Conservation (phyloP, 1,140 invertebrate genomes). For the Dryas iulia region DNA sequence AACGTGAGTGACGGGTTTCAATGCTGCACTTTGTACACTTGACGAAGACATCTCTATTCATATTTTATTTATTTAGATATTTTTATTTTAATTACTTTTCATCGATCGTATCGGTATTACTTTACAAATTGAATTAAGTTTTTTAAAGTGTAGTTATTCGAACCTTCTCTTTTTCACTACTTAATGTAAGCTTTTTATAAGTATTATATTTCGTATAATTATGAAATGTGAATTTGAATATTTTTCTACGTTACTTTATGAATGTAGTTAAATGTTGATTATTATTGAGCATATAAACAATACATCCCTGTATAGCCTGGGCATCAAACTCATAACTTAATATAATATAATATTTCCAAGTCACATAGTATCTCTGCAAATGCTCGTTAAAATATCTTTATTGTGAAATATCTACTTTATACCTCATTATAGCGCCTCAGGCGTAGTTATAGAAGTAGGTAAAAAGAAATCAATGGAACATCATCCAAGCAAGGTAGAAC, state of each 20-base stretch:
- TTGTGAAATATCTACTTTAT: constrained; percentile 8
- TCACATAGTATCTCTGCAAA: not conserved
- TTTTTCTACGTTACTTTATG: no score
- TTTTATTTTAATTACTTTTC: not conserved
- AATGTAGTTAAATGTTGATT: no score
- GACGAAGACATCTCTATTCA: not conserved
- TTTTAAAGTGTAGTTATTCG: no score
- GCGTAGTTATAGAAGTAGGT: constrained; percentile 1
- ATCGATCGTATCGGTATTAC: not conserved
- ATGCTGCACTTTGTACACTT: not conserved
- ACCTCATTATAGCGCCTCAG: not conserved
- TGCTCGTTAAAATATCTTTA: constrained; percentile 8
- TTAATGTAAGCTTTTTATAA: no score
- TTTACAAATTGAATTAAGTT: no score
- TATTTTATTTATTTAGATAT: not conserved
- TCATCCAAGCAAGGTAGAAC: constrained; percentile 34
- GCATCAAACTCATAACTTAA: not conserved
- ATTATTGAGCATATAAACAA: no score
- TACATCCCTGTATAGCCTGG: not conserved
- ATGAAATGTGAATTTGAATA: no score
- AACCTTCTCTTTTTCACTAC: no score
- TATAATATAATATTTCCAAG: not conserved
- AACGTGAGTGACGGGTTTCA: not conserved
- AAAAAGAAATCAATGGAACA: constrained; percentile 28
- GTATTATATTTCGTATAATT: no score